A percentile compares a stretch with the other conserved stretches of the same genome.
These are phyloP conservation scores for Periophthalmodon schlosseri DNA, from an alignment of 2,113 vertebrate species.

Conservation along the genomic window DNA sequence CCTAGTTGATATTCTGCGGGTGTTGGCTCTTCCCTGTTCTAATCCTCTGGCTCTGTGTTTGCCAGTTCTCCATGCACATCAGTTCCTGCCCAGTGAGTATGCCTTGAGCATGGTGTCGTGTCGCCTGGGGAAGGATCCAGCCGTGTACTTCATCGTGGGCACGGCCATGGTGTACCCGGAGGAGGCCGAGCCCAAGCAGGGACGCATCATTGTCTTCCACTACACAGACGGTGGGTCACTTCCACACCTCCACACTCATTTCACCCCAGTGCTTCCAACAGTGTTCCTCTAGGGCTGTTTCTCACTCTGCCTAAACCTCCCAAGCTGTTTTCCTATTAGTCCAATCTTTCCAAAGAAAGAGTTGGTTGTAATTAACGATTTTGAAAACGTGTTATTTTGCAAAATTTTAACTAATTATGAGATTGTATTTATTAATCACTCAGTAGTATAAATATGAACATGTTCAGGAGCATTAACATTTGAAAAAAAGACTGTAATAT, in stretches of 20 bases:
- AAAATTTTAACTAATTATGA: too few relatives aligned
- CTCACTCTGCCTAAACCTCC: too few relatives aligned
- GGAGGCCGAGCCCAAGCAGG: constrained; percentile 97
- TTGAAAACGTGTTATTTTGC: too few relatives aligned
- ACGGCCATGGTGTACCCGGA: constrained; percentile 99
- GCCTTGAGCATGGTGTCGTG: constrained; percentile 97
- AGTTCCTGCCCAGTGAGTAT: constrained; percentile 95
- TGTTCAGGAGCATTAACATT: too few relatives aligned
- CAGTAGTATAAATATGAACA: too few relatives aligned
- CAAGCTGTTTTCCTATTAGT: too few relatives aligned
- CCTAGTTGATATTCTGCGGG: not conserved
- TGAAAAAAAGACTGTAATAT: too few relatives aligned
- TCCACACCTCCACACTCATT: not conserved
- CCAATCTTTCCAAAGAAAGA: too few relatives aligned
- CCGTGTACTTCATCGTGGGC: constrained; percentile 95
- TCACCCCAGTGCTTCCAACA: constrained; percentile 8
- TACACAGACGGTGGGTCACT: constrained; percentile 87
- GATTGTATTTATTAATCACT: too few relatives aligned
- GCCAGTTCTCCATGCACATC: constrained; percentile 94
- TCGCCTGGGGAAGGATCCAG: constrained; percentile 92
- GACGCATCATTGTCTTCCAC: constrained; percentile 96
- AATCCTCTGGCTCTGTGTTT: constrained; percentile 10
- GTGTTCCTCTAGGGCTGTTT: not conserved
- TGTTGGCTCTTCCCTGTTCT: not conserved
- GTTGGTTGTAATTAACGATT: too few relatives aligned